Conservation (phyloP, 2,113 vertebrate species). For the Fulica atra region DNA sequence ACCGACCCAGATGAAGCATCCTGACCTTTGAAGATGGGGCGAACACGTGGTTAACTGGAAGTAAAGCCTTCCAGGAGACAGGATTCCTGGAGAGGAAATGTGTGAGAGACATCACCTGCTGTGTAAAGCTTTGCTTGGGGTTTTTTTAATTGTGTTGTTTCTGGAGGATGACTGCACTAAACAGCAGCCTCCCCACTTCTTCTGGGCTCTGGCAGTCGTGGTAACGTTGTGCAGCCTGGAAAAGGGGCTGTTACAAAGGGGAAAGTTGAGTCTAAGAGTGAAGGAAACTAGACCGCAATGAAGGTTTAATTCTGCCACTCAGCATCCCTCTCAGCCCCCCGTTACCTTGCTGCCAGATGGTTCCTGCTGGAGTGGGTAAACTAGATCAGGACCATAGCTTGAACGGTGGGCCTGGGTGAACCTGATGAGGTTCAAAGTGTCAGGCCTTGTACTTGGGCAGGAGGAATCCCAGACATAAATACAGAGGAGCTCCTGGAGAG, state of each 20-base stretch:
- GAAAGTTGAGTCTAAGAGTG: neutral
- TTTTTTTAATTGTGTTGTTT: neutral
- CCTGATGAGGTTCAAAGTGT: too few species aligned
- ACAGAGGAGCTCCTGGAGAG: too few species aligned
- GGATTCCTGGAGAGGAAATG: slow-evolving; percentile 23
- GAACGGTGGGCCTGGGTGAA: too few species aligned
- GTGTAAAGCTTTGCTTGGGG: neutral
- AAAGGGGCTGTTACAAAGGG: neutral
- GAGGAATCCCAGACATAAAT: too few species aligned
- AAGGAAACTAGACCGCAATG: neutral
- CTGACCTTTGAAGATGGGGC: neutral
- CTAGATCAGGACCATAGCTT: neutral
- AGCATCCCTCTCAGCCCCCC: neutral
- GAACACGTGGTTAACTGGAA: neutral
- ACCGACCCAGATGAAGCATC: neutral
- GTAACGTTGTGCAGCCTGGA: neutral
- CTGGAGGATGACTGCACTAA: neutral
- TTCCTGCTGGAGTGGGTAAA: neutral
- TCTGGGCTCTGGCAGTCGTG: neutral
- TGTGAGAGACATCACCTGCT: slow-evolving; percentile 23
- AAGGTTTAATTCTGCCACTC: neutral
- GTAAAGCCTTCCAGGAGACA: neutral
- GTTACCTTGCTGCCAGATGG: neutral
- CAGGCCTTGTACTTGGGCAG: too few species aligned
- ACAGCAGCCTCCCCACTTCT: neutral